A percentile compares a stretch with the other conserved stretches of the same genome.
Conservation (phyloP, 2,888 invertebrate species). For the Ferdinandea cuprea region DNA sequence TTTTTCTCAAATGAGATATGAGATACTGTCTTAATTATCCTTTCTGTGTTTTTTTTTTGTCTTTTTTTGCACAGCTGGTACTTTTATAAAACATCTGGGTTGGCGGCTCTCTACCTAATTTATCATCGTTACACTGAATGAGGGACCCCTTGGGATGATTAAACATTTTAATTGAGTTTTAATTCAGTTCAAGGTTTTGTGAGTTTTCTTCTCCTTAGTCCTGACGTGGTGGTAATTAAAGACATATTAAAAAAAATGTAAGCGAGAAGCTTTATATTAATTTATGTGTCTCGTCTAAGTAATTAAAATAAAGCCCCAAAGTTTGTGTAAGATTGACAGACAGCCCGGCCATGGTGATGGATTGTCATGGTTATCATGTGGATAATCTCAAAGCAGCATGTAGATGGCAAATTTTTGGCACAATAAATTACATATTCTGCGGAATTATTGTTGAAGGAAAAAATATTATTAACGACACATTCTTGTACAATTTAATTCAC, state of each 20-base stretch:
- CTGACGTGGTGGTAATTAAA: background rate
- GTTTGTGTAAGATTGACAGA: too few species aligned
- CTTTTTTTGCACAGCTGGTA: slow-evolving; percentile 4
- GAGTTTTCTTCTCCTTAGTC: background rate
- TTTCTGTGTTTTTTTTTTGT: slow-evolving; percentile 30
- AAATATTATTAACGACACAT: too few species aligned
- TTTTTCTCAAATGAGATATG: background rate
- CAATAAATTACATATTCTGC: too few species aligned
- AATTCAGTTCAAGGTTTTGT: slow-evolving; percentile 26
- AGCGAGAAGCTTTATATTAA: slow-evolving; percentile 1
- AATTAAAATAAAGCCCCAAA: background rate
- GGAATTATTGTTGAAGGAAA: too few species aligned
- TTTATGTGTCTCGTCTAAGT: background rate
- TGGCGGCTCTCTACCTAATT: slow-evolving; percentile 30
- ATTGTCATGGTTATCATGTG: background rate
- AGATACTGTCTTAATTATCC: slow-evolving; percentile 38
- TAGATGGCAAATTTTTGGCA: too few species aligned
- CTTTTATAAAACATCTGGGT: slow-evolving; percentile 32
- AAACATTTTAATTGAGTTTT: slow-evolving; percentile 49
- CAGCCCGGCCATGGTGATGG: too few species aligned
- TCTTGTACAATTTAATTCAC: too few species aligned
- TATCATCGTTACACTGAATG: slow-evolving; percentile 37
- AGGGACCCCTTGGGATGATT: slow-evolving; percentile 16
- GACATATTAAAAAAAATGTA: slow-evolving; percentile 22
- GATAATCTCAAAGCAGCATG: too few species aligned